Base-by-base conservation (phyloP, 2,888 invertebrate species). In the Xiphydria camelus region DNA sequence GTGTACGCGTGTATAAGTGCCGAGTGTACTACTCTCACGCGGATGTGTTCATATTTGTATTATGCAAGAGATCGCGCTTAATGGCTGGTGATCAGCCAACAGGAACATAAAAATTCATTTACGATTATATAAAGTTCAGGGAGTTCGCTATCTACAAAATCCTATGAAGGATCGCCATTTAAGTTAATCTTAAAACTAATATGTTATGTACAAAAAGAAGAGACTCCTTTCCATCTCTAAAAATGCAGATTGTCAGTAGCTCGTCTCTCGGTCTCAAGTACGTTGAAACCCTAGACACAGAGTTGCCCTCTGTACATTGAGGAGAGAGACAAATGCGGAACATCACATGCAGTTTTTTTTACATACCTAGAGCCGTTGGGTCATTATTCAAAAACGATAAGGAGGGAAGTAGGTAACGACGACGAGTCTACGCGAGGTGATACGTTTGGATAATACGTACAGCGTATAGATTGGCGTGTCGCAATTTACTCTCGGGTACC, bases 21-120 rank as follows among this genome's bases (percentile, higher is more conserved):
- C 34, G 4, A 17, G 32, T 32, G 39, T 25, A 32, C 26, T 31
- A 37, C 33, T 37, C 19, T 23, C 20, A 17, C 19, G 5, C 31
- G 25, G 23, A 41, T 39, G 39, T 36, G 43, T 3, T 38, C 17
- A 29, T 26, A 32, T 22, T 38, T 54, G 57, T 59, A 58, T 64
- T 64, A 68, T 66, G 65, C 66, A 66, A 64, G 71, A 71, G 71
- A 70, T 71, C 70, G 68, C n/a, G n/a, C 62, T 66, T 57, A 52
- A 51, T 64, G 58, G 65, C 68, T 59, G 63, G 59, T 53, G 33
- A 51, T 63, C 63, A 66, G 68, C 66, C 65, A 59, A 63, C 66
- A 72, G 71, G 72, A 72, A 72, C 73, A 71, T 71, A 66, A 71
- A 62, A 18, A 68, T 53, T 63, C 59, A 59, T 65, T 62, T 47